These are phyloP conservation scores for Octopus bimaculoides DNA, from an alignment of 1,140 invertebrate genomes.

Conservation along the genomic window DNA sequence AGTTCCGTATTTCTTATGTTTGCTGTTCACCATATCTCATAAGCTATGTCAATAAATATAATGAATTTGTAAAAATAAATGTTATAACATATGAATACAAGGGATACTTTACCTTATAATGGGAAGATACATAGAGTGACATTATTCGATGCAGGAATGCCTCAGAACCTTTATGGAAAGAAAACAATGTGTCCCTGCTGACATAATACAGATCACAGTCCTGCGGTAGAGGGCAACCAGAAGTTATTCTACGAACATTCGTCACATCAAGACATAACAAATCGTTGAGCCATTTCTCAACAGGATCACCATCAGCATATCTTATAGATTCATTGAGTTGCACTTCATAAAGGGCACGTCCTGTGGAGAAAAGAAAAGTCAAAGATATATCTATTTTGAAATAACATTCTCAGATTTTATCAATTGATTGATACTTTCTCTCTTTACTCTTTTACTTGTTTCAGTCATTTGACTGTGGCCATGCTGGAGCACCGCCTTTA, in stretches of 20 bases:
- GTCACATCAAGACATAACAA: conserved; percentile 84
- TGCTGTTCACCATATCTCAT: no score
- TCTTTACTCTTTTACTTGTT: no score
- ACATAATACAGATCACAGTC: conserved; percentile 81
- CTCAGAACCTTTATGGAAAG: conserved; percentile 95
- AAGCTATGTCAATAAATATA: no score
- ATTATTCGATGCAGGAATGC: conserved; percentile 89
- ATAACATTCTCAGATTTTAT: no score
- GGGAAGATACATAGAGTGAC: conserved; percentile 91
- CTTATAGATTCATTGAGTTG: conserved; percentile 90
- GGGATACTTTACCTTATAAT: conserved; percentile 76
- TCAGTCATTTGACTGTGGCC: no score
- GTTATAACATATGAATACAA: neutral
- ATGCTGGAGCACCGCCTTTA: no score
- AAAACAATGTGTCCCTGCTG: conserved; percentile 91
- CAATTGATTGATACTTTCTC: no score
- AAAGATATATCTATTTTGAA: neutral
- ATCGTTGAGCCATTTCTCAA: conserved; percentile 90
- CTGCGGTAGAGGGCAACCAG: conserved; percentile 82
- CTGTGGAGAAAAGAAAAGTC: conserved; percentile 30
- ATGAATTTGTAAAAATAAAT: no score
- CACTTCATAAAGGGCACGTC: conserved; percentile 57
- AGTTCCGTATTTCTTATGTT: no score
- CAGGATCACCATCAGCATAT: conserved; percentile 81
- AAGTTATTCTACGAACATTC: conserved; percentile 62